A percentile compares a stretch with the other conserved stretches of the same genome.
These are phyloP conservation scores for Drosophila watanabei DNA, from an alignment of 1,140 invertebrate species.

Conservation along the genomic window DNA sequence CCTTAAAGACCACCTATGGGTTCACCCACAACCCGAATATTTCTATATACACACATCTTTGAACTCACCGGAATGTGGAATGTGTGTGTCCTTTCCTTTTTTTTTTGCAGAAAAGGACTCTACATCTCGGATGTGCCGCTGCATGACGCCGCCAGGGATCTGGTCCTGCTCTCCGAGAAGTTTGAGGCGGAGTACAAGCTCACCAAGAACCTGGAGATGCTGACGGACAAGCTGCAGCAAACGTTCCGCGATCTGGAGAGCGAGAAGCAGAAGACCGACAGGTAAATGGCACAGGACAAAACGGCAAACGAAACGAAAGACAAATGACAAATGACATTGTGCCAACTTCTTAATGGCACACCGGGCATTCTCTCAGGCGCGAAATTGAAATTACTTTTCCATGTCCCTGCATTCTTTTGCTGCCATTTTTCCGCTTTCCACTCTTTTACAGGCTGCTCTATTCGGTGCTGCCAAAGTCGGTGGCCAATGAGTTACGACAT, in stretches of 20 bases:
- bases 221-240: constrained; percentile 98
- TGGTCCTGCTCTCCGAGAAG: constrained; percentile 98
- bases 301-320: constrained; percentile 90
- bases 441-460: constrained; percentile 91
- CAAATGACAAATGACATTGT: constrained; percentile 85
- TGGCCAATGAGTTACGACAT: constrained; percentile 96
- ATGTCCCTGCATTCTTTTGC: constrained; percentile 51
- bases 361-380: constrained; percentile 72
- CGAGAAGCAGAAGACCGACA: constrained; percentile 98
- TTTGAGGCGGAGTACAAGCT: constrained; percentile 99
- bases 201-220: constrained; percentile 97
- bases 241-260: constrained; percentile 97
- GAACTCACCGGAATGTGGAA: constrained; percentile 34
- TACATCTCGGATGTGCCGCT: constrained; percentile 98
- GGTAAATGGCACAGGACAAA: constrained; percentile 87
- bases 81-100: constrained; percentile 27
- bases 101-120: constrained; percentile 90
- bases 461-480: constrained; percentile 96
- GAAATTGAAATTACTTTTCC: constrained; percentile 79
- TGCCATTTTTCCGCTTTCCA: constrained; percentile 5
- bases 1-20: neutral
- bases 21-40: constrained; percentile 9
- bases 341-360: constrained; percentile 57
- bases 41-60: constrained; percentile 13
- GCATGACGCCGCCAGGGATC: constrained; percentile 98